These are phyloP conservation scores for Trachops cirrhosus DNA, from an alignment of 2,797 vertebrate species.

Conservation along the genomic window DNA sequence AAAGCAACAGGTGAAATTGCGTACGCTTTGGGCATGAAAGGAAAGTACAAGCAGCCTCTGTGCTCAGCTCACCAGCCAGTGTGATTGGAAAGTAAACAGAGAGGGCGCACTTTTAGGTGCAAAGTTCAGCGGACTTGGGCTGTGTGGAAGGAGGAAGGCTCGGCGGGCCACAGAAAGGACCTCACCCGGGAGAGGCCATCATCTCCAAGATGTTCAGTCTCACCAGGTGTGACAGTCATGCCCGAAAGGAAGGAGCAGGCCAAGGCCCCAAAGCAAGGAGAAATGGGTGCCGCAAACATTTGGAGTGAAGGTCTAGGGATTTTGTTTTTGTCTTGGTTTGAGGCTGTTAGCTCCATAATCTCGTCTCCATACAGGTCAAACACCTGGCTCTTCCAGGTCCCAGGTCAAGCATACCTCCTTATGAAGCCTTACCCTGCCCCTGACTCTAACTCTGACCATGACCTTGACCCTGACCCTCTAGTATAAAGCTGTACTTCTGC, in stretches of 20 bases:
- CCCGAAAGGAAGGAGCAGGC: rapidly evolving
- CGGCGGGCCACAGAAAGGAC: not conserved
- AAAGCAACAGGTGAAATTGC: not conserved
- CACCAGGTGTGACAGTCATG: not conserved
- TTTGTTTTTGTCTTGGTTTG: not conserved
- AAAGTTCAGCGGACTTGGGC: not conserved
- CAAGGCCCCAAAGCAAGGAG: not conserved
- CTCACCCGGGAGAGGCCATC: rapidly evolving
- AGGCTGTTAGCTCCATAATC: not conserved
- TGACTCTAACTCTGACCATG: not conserved
- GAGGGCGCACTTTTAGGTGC: not conserved
- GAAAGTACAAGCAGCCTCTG: not conserved
- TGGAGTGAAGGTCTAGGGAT: not conserved
- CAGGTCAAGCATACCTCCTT: not conserved
- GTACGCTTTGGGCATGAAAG: not conserved
- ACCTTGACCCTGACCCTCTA: not conserved
- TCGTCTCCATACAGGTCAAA: not conserved
- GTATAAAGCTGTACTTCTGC: not conserved
- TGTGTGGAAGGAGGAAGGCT: not conserved
- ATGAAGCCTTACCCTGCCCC: not conserved
- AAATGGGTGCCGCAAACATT: not conserved
- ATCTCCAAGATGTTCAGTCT: not conserved
- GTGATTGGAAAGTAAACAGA: not conserved
- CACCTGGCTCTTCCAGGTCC: not conserved
- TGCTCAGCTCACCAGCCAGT: not conserved